Evolutionary conservation across 2,888 invertebrate species (phyloP).

Genomic region (Dione vanillae): DNA sequence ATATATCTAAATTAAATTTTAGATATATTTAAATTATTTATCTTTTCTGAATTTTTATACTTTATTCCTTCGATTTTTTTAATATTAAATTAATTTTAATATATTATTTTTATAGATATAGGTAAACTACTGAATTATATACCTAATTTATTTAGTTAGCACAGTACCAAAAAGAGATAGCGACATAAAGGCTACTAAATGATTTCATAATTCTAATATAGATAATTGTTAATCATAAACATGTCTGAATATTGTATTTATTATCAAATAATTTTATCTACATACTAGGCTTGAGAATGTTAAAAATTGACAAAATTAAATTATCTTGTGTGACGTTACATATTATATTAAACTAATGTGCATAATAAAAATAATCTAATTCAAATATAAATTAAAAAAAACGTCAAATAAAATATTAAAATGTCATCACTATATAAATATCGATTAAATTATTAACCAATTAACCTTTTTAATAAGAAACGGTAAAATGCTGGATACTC

Average conservation of each 20-base stretch:
- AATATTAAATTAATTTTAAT: background rate
- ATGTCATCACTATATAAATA: too few relatives aligned
- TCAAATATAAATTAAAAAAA: too few relatives aligned
- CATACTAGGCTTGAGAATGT: background rate
- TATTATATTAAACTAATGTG: background rate
- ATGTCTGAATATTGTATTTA: background rate
- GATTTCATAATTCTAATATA: background rate
- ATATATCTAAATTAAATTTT: too few relatives aligned
- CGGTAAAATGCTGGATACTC: too few relatives aligned
- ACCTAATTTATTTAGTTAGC: background rate
- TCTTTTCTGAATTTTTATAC: background rate
- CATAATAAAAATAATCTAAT: too few relatives aligned
- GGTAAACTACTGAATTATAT: constrained; percentile 10
- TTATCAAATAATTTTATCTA: background rate
- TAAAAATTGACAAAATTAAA: background rate
- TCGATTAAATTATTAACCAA: too few relatives aligned
- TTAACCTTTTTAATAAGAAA: too few relatives aligned
- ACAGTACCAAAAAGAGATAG: background rate
- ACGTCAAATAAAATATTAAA: too few relatives aligned
- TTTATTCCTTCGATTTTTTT: background rate
- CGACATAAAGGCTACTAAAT: background rate
- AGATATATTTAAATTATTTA: background rate
- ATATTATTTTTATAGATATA: constrained; percentile 1
- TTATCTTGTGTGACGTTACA: background rate
- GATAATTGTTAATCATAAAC: background rate